Percentiles rank a stretch among this genome's conserved stretches.
Conservation (phyloP, 1,140 invertebrate species). For the Scylla paramamosain region DNA sequence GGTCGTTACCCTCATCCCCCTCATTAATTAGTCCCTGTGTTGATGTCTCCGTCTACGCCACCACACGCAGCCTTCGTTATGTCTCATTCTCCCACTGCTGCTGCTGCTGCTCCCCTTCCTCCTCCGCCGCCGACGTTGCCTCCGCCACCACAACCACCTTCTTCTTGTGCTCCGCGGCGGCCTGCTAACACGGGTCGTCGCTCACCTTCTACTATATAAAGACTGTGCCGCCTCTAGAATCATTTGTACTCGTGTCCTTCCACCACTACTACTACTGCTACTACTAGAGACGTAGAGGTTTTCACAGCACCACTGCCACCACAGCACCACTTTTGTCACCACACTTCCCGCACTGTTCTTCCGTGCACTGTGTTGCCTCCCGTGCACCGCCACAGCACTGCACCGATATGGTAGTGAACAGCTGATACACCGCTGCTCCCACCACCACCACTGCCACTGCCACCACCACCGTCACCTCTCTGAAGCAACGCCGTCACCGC, state of each 20-base stretch:
- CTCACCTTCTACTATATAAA: not conserved
- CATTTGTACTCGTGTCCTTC: not conserved
- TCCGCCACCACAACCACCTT: not conserved
- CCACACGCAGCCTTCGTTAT: no score
- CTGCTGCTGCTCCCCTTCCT: not conserved
- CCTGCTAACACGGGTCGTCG: not conserved
- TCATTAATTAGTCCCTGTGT: not conserved
- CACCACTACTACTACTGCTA: no score
- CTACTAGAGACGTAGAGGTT: not conserved
- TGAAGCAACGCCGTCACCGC: not conserved
- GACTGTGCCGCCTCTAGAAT: not conserved
- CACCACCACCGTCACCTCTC: not conserved
- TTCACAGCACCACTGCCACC: not conserved
- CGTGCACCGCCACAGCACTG: not conserved
- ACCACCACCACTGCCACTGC: not conserved
- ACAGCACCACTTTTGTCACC: not conserved
- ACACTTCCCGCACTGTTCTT: not conserved
- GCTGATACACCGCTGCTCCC: not conserved
- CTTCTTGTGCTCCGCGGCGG: not conserved
- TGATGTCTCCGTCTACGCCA: not conserved
- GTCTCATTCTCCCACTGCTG: no score
- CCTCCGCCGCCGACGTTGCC: not conserved
- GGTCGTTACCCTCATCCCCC: not conserved
- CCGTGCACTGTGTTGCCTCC: conserved; percentile 1
- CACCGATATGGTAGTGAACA: not conserved